Evolutionary conservation across 2,888 invertebrate genomes (phyloP).

Genomic region (Ophraella communa): DNA sequence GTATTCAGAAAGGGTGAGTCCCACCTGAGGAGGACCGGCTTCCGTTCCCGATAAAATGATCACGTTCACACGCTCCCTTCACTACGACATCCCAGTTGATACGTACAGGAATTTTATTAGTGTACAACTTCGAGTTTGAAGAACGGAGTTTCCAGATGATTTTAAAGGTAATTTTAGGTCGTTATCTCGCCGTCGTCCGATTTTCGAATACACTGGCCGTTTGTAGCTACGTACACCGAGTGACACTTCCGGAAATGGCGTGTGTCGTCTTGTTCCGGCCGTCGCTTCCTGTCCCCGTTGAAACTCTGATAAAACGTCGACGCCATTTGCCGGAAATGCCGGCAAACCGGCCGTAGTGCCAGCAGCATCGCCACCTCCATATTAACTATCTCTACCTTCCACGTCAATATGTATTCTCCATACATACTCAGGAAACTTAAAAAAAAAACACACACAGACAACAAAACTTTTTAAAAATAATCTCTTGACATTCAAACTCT

Average conservation of each 20-base stretch:
- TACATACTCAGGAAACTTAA: too few species aligned
- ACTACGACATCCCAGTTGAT: too few species aligned
- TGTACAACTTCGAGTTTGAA: too few species aligned
- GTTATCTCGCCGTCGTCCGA: constrained; percentile 23
- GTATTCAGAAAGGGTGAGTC: not conserved
- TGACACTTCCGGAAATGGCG: constrained; percentile 61
- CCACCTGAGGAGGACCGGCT: constrained; percentile 1
- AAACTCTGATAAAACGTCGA: constrained; percentile 53
- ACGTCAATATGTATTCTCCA: too few species aligned
- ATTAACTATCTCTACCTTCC: not conserved
- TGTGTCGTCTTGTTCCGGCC: constrained; percentile 61
- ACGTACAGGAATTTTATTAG: not conserved
- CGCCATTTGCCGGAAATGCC: constrained; percentile 22
- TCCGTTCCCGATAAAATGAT: not conserved
- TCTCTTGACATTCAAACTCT: too few species aligned
- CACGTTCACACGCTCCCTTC: constrained; percentile 7
- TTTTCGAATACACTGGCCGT: not conserved
- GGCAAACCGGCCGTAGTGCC: constrained; percentile 18
- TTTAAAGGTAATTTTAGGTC: constrained; percentile 25
- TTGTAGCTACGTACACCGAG: constrained; percentile 49
- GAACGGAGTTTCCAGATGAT: too few species aligned
- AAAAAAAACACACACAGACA: too few species aligned
- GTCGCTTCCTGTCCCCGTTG: constrained; percentile 59
- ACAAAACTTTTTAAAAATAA: too few species aligned
- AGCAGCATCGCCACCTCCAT: constrained; percentile 5